Conservation (phyloP, 2,797 vertebrate genomes). For the Gymnodraco acuticeps region DNA sequence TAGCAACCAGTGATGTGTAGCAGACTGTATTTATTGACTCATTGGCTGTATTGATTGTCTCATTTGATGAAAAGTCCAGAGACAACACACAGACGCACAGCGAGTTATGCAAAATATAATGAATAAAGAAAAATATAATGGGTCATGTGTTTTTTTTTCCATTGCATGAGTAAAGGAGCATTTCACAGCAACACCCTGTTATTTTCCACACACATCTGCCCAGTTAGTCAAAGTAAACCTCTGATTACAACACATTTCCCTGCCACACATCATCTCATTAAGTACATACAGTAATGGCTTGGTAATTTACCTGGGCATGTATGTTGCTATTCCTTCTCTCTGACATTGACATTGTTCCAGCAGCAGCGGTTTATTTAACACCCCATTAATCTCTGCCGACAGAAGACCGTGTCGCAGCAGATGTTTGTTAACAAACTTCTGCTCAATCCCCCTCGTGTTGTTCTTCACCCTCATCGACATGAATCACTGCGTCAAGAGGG, state of each 20-base stretch:
- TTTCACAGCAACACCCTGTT: slow-evolving; percentile 72
- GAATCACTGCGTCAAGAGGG: slow-evolving; percentile 65
- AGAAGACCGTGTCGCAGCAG: slow-evolving; percentile 78
- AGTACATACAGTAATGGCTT: slow-evolving; percentile 71
- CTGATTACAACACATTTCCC: slow-evolving; percentile 65
- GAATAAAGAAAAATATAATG: slow-evolving; percentile 36
- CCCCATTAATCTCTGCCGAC: slow-evolving; percentile 84
- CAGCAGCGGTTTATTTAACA: slow-evolving; percentile 81
- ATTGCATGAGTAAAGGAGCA: slow-evolving; percentile 64
- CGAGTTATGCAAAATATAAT: slow-evolving; percentile 48
- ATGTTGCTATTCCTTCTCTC: slow-evolving; percentile 65
- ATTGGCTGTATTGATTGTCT: slow-evolving; percentile 87
- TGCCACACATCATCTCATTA: slow-evolving; percentile 56
- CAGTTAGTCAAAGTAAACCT: slow-evolving; percentile 47
- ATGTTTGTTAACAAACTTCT: slow-evolving; percentile 85
- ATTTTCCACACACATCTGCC: slow-evolving; percentile 49
- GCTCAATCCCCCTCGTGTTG: slow-evolving; percentile 57
- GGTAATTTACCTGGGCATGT: slow-evolving; percentile 69
- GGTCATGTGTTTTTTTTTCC: slow-evolving; percentile 50
- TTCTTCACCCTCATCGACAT: slow-evolving; percentile 75
- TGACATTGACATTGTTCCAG: slow-evolving; percentile 84
- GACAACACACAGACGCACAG: slow-evolving; percentile 73
- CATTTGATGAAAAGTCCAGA: slow-evolving; percentile 82
- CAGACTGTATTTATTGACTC: slow-evolving; percentile 85
- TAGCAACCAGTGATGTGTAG: slow-evolving; percentile 72